Conservation (phyloP, 2,888 invertebrate genomes). For the Cantharis rustica region DNA sequence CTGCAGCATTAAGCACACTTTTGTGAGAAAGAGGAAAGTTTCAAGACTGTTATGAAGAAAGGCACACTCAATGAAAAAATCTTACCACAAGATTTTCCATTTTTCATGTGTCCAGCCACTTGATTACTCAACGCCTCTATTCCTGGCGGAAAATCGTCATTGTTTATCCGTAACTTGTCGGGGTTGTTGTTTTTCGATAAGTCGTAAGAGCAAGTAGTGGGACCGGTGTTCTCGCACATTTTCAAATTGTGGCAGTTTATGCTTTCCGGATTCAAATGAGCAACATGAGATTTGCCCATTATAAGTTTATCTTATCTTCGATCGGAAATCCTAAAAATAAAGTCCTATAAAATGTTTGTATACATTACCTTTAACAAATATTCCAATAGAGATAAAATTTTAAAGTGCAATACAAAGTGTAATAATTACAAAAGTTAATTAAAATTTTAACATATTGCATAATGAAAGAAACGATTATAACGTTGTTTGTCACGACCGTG, state of each 20-base stretch:
- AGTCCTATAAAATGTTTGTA: neutral
- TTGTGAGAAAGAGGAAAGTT: neutral
- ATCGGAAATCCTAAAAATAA: neutral
- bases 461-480: neutral
- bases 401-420: neutral
- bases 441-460: neutral
- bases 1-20: neutral
- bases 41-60: neutral
- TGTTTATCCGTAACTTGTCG: neutral
- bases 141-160: conserved; percentile 45
- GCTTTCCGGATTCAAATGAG: neutral
- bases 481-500: neutral
- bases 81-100: conserved; percentile 62
- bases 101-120: conserved; percentile 69
- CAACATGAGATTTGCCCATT: conserved; percentile 23
- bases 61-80: neutral
- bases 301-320: neutral
- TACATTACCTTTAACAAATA: neutral
- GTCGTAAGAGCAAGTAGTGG: conserved; percentile 7
- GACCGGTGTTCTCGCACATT: conserved; percentile 6
- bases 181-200: conserved; percentile 2
- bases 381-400: neutral
- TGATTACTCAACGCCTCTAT: conserved; percentile 61
- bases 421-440: neutral
- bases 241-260: conserved; percentile 1